Evolutionary conservation across 2,113 vertebrate genomes (phyloP), one percentile per base, ranked within the genome.

Genomic region (Todiramphus saurophagus): DNA sequence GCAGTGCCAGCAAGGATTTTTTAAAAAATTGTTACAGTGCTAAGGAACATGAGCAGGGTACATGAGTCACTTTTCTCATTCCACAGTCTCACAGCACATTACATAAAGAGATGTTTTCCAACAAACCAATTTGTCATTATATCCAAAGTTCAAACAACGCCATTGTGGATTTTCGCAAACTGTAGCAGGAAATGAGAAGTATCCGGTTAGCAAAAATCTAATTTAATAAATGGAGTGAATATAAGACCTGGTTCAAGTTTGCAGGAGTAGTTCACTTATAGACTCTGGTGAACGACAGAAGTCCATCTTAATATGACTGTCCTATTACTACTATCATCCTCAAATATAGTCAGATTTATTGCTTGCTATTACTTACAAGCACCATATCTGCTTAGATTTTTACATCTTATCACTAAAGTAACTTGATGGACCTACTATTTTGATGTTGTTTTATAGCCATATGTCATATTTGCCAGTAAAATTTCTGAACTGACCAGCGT

Each of bases 11-110:
- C n/a, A 62, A 67, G 30, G 51, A 35, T 20, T 16, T 53, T 41
- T 68, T 17, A 1, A 1, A 16, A 21, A 69, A 50, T 1, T 20
- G n/a, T 21, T 60, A 37, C 31, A 14, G 1, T 1, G 0, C 33
- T 69, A 70, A 79, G 56, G 30, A 83, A 75, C 11, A 74, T 16
- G 19, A 87, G 41, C 56, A 56, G 67, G 15, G 37, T 68, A 64
- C 21, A 6, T 19, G 35, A 87, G 62, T 69, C 90, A 79, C 21
- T 84, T 74, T 3, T 55, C 35, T 50, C 48, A 8, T 79, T 60
- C 48, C 60, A 70, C 51, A 76, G 28, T 31, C 79, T 81, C 64
- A 56, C 25, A 20, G 21, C 9, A 56, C 51, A 64, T 90, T 68
- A 87, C 41, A 64, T 48, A 69, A 68, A 88, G 72, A 79, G 60